These are phyloP conservation scores for Aspidoscelis tigris DNA, from an alignment of 2,113 vertebrate species.

Conservation along the genomic window DNA sequence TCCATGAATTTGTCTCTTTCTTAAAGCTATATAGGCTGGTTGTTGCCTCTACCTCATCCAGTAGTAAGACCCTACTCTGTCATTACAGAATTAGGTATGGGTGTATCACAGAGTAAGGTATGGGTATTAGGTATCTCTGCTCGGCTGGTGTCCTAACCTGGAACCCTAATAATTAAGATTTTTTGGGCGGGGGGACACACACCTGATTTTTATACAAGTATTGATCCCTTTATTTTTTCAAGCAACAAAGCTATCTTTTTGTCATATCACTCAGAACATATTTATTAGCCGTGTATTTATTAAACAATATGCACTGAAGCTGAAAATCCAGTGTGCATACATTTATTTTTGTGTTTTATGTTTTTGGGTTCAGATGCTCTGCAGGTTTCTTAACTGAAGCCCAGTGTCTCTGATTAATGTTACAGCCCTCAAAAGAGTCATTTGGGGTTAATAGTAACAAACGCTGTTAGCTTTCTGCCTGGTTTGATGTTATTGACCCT, in stretches of 20 bases:
- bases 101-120: too few relatives aligned
- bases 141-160: too few relatives aligned
- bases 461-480: not conserved
- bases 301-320: not conserved
- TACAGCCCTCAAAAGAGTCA: conserved; percentile 21
- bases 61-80: too few relatives aligned
- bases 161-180: too few relatives aligned
- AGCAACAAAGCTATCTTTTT: not conserved
- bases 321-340: not conserved
- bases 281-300: not conserved
- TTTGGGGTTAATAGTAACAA: not conserved
- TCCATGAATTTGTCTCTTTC: too few relatives aligned
- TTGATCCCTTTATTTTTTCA: not conserved
- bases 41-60: too few relatives aligned
- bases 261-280: not conserved
- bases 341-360: not conserved
- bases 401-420: not conserved
- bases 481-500: not conserved
- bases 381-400: not conserved
- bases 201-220: not conserved
- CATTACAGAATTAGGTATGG: too few relatives aligned
- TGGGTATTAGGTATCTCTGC: too few relatives aligned
- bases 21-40: too few relatives aligned
- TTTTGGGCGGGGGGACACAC: too few relatives aligned
- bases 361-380: not conserved